phyloP scores from a whole-genome alignment of 2,113 vertebrate genomes.

The Toxostoma redivivum region DNA sequence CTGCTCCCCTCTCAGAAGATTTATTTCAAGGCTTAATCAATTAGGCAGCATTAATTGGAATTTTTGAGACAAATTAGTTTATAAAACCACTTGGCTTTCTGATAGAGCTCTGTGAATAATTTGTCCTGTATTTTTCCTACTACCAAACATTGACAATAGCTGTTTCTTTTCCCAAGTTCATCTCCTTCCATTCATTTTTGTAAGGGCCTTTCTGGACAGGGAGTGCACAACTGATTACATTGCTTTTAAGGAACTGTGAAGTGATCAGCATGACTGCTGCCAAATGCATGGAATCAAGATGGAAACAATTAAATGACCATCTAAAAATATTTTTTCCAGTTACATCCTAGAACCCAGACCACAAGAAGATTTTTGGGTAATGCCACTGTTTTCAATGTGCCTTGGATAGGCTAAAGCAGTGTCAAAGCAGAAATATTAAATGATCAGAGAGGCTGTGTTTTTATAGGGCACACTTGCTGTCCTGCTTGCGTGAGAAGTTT shows the following conservation, averaged over 20 bases:
- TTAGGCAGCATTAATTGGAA: neutral
- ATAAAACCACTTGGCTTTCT: neutral
- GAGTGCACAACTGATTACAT: neutral
- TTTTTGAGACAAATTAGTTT: neutral
- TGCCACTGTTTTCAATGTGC: neutral
- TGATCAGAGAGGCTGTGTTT: neutral
- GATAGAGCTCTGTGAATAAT: neutral
- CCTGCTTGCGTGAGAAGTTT: neutral
- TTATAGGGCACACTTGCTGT: neutral
- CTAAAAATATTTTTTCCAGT: neutral
- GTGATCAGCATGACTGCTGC: neutral
- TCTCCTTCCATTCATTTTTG: neutral
- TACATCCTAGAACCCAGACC: neutral
- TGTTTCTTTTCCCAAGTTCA: neutral
- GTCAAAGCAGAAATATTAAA: neutral
- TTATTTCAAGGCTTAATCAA: neutral
- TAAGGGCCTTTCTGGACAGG: neutral
- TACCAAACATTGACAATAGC: neutral
- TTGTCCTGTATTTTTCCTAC: neutral
- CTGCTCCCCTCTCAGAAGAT: neutral
- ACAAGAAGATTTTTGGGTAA: neutral
- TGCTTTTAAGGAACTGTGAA: neutral
- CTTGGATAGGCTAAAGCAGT: neutral
- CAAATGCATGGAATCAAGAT: neutral
- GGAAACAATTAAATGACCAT: neutral